A percentile compares a stretch with the other conserved stretches of the same genome.
phyloP scores from a whole-genome alignment of 1,140 invertebrate genomes.

The Eufriesea mexicana region DNA sequence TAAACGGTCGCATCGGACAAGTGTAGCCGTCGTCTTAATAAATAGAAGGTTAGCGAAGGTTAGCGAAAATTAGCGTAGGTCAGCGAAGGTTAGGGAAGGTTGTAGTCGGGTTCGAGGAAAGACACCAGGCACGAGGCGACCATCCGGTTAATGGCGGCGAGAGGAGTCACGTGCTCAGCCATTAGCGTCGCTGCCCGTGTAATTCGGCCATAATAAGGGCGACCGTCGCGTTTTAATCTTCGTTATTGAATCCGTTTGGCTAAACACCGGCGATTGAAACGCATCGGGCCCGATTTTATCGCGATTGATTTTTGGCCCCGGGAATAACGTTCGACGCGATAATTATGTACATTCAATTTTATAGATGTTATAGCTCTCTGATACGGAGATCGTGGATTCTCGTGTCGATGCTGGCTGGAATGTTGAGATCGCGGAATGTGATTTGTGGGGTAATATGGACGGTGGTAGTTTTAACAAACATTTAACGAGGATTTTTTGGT shows the following conservation, averaged over 20 bases:
- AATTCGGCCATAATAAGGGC: conserved; percentile 31
- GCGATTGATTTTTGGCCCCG: conserved; percentile 17
- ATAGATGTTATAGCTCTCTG: background rate
- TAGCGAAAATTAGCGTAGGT: too few species aligned
- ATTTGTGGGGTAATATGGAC: too few species aligned
- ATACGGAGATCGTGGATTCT: background rate
- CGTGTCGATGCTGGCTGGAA: too few species aligned
- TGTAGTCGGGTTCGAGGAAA: too few species aligned
- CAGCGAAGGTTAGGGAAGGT: background rate
- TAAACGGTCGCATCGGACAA: background rate
- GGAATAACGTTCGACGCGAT: background rate
- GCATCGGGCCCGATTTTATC: conserved; percentile 8
- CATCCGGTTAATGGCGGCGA: conserved; percentile 19
- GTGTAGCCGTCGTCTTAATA: conserved; percentile 1
- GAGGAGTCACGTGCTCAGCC: background rate
- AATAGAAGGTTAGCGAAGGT: background rate
- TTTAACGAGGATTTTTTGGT: too few species aligned
- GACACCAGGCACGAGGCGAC: too few species aligned
- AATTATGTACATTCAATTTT: conserved; percentile 11
- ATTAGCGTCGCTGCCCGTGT: background rate
- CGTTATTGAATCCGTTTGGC: conserved; percentile 37
- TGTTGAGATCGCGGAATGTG: too few species aligned
- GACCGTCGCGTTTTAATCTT: conserved; percentile 28
- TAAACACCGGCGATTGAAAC: conserved; percentile 15
- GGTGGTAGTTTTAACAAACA: too few species aligned